phyloP scores from a whole-genome alignment of 2,888 invertebrate genomes.

The Hypsopygia costalis region DNA sequence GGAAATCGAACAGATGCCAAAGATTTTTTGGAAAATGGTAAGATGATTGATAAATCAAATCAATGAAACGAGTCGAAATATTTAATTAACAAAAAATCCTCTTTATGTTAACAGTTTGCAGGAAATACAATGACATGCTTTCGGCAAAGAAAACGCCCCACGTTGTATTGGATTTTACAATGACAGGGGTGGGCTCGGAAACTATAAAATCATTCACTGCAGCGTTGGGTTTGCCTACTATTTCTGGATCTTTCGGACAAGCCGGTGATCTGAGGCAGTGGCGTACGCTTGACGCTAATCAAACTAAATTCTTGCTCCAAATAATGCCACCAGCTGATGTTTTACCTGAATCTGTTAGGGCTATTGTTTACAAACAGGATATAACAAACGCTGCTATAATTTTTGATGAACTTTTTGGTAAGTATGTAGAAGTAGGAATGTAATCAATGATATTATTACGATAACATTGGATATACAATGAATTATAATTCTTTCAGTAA shows the following conservation, averaged over 20 bases:
- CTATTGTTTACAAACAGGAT: constrained; percentile 90
- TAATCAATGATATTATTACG: constrained; percentile 3
- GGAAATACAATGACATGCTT: constrained; percentile 84
- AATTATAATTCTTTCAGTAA: constrained; percentile 78
- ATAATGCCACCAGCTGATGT: constrained; percentile 92
- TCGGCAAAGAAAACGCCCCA: constrained; percentile 85
- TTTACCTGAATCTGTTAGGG: constrained; percentile 90
- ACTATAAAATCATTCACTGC: constrained; percentile 91
- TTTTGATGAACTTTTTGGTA: constrained; percentile 93
- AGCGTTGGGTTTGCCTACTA: constrained; percentile 89
- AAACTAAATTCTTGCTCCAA: constrained; percentile 89
- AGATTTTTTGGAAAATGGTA: constrained; percentile 85
- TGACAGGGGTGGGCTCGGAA: constrained; percentile 90
- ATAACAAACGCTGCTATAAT: constrained; percentile 95
- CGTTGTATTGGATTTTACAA: constrained; percentile 90
- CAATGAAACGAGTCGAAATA: background rate
- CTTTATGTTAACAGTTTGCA: constrained; percentile 81
- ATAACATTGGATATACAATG: constrained; percentile 18
- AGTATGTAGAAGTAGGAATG: constrained; percentile 26
- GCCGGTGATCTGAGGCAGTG: constrained; percentile 91
- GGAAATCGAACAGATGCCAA: constrained; percentile 87
- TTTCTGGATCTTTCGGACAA: constrained; percentile 92
- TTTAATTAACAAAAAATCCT: background rate
- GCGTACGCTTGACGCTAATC: constrained; percentile 85
- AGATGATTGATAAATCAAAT: constrained; percentile 28